Base-by-base conservation (phyloP, 2,888 invertebrate species). In the Melinopterus prodromus region DNA sequence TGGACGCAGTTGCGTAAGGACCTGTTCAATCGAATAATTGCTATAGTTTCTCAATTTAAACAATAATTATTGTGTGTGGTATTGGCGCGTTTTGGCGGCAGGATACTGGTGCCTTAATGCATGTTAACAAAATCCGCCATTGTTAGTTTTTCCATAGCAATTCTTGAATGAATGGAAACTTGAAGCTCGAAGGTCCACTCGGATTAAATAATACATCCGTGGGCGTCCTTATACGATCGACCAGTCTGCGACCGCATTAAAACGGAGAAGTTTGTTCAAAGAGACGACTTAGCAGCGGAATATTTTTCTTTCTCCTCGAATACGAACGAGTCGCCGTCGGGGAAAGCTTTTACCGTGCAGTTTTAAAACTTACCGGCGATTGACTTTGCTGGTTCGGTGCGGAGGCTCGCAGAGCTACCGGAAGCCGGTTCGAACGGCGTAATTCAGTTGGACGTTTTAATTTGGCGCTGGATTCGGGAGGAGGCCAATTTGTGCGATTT, bases 341-440 rank as follows among this genome's bases (percentile, higher is more conserved):
- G 7, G 53, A 53, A 53, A 53, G 53, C 53, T 53, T 53, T 53
- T 53, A 53, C 53, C 53, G 53, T 12, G 53, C 53, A 53, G 53
- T 53, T 53, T 53, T 53, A 53, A 53, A 53, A 53, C 53, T 53
- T 53, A 53, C 53, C 53, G 53, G 53, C 53, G 53, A 53, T 53
- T 53, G 53, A 53, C 53, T 53, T 53, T 53, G 2, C 9, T 53
- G 53, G 53, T 53, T 53, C 12, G 53, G 53, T 53, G 53, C 53
- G 53, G 53, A 12, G 9, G 7, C 53, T 53, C 53, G 7, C 53
- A 53, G 5, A 53, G 53, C 53, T 53, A 53, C 53, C 9, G 53
- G 53, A 53, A 53, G 53, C 12, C 53, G 53, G 53, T 53, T 53
- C 53, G 53, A 53, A 53, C 53, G 53, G 53, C 53, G 12, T 53